Evolutionary conservation across 2,888 invertebrate species (phyloP), one percentile per base, ranked within the genome.

Genomic region (Diploptera punctata): DNA sequence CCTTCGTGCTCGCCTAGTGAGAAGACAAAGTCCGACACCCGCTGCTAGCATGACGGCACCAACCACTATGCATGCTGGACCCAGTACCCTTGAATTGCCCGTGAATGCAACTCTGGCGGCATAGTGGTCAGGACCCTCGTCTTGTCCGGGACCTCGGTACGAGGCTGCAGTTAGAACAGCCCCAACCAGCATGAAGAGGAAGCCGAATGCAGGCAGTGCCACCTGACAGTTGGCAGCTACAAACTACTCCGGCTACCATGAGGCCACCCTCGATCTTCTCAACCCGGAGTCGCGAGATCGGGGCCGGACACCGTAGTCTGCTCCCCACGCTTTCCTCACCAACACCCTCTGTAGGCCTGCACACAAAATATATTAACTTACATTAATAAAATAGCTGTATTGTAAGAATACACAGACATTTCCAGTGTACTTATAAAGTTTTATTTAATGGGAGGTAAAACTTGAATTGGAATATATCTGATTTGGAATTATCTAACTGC

Each of bases 191-290:
- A 92, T 87, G 81, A 92, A 93, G 73, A 93, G 86, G 81, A 90
- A 90, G 62, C 92, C 92, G 81, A 92, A 93, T 77, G 91, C 90
- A 31, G 92, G 92, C 76, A 93, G 85, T 74, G 91, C 90, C 77
- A 92, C 89, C 82, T 92, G 92, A 81, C 92, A 93, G 83, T 91
- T 92, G 76, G 91, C 91, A 44, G 91, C 91, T n/a, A n/a, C n/a
- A n/a, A n/a, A 91, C 91, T 68, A 92, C 90, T 2, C 92, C 92
- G 13, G 92, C 91, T 54, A 92, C 91, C 81, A 91, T 90, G 73
- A 93, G 85, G 26, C 92, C 92, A 67, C 91, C 91, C 80, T 92
- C 91, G 81, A 91, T 91, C 82, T 91, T 91, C 83, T 92, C 92
- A 76, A 92, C 91, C 76, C 90, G 87, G 68, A 91, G 85, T 70